These are phyloP conservation scores for Aptenodytes patagonicus DNA, from an alignment of 2,113 vertebrate genomes.

Conservation along the genomic window DNA sequence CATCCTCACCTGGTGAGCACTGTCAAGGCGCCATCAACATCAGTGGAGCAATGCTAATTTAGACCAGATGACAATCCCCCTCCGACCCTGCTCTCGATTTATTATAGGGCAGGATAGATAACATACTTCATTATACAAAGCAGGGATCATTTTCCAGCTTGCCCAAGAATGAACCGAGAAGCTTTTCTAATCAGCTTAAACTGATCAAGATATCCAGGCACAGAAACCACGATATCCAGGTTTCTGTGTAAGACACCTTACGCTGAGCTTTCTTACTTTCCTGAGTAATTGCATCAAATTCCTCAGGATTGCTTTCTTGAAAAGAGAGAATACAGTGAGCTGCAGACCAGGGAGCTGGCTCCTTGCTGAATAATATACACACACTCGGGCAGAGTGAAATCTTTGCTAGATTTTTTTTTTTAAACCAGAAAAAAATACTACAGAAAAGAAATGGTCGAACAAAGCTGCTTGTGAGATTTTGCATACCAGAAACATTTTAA, in stretches of 20 bases:
- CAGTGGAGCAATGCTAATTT: slow-evolving; percentile 27
- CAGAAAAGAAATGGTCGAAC: not conserved
- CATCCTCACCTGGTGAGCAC: slow-evolving; percentile 57
- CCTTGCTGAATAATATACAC: not conserved
- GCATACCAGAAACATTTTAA: not conserved
- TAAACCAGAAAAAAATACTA: rapidly evolving
- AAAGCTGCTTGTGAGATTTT: not conserved
- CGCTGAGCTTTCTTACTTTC: not conserved
- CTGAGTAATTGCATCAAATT: not conserved
- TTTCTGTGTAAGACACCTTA: not conserved
- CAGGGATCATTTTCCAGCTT: slow-evolving; percentile 52
- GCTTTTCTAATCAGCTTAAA: slow-evolving; percentile 53
- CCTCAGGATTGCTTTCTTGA: not conserved
- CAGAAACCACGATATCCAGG: not conserved
- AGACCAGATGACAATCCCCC: slow-evolving; percentile 49
- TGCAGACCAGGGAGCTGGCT: not conserved
- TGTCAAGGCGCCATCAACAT: not conserved
- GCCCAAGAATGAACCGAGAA: slow-evolving; percentile 35
- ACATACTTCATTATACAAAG: slow-evolving; percentile 49
- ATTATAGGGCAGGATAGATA: slow-evolving; percentile 38
- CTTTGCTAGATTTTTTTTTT: not conserved
- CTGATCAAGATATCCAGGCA: slow-evolving; percentile 6
- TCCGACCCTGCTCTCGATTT: slow-evolving; percentile 10
- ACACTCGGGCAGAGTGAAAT: not conserved
- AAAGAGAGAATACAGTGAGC: not conserved